Evolutionary conservation across 2,888 invertebrate genomes (phyloP), one percentile per base, ranked within the genome.

Genomic region (Parochlus steinenii): DNA sequence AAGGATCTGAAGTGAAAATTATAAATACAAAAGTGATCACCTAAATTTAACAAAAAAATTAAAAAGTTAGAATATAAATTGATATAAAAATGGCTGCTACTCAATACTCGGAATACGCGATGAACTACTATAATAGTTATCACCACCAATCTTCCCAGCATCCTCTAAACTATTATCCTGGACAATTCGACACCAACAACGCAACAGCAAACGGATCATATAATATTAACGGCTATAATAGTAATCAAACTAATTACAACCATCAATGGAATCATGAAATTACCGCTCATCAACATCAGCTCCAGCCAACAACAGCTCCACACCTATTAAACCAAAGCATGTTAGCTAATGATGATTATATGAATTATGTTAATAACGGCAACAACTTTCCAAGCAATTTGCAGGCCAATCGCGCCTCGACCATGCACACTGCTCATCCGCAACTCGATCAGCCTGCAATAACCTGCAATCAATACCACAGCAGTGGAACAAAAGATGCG

Each of bases 21-120:
- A 24, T 24, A 32, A 32, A 32, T 32, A 5, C 15, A 16, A n/a
- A 32, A 32, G 32, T 24, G 23, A n/a, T n/a, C 17, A 28, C 28
- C 16, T 28, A 32, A 11, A 6, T 16, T 5, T 11, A 28, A 6
- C 2, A 8, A 32, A 18, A 19, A 26, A 14, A 26, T 19, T 20
- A 26, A n/a, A 5, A 18, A n/a, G n/a, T n/a, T n/a, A n/a, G n/a
- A n/a, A n/a, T n/a, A n/a, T n/a, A n/a, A n/a, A n/a, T n/a, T n/a
- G n/a, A 6, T 16, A 11, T 14, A 8, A 33, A 19, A 16, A 33
- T 33, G 33, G 33, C 26, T 14, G 27, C 33, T n/a, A 25, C 33
- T 8, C 33, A 33, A 33, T 33, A 33, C n/a, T 33, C 33, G 6
- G 33, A 33, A 8, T 33, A 33, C 27, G n/a, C n/a, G n/a, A n/a